These are phyloP conservation scores for Caenorhabditis drosophilae DNA, from an alignment of 2,888 invertebrate species.

Conservation along the genomic window DNA sequence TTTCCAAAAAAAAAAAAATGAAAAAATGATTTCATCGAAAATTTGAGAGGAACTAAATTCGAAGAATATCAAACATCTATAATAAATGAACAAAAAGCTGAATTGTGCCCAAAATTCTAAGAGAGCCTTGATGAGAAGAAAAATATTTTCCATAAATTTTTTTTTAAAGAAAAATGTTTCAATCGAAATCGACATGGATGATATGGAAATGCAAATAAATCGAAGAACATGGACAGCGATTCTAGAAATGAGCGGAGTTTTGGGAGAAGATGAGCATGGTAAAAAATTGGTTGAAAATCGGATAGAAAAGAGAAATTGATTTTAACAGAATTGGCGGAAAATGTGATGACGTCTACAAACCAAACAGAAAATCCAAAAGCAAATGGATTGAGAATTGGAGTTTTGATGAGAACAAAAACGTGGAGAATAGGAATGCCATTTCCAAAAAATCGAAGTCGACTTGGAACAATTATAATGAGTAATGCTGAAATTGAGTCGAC, in stretches of 20 bases:
- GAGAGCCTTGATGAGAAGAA: no score
- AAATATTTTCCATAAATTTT: no score
- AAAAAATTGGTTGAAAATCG: constrained; percentile 2
- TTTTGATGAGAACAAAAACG: constrained; percentile 12
- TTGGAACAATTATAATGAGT: constrained; percentile 48
- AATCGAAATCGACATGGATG: constrained; percentile 50
- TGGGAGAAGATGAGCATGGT: constrained; percentile 42
- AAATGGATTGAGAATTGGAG: constrained; percentile 4
- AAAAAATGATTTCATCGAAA: no score
- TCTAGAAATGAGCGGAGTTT: constrained; percentile 85
- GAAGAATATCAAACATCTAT: no score
- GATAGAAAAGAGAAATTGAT: no score
- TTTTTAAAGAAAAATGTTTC: constrained; percentile 51
- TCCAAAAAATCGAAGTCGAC: constrained; percentile 49
- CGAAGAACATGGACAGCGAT: constrained; percentile 93
- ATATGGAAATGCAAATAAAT: constrained; percentile 80
- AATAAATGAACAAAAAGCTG: no score
- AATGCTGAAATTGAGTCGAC: constrained; percentile 46
- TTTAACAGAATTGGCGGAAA: constrained; percentile 3
- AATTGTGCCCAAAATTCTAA: no score
- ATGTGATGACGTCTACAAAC: neutral
- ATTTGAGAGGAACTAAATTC: no score
- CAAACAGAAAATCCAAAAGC: neutral
- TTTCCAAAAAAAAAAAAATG: no score
- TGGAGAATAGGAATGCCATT: constrained; percentile 56